Conservation (phyloP, 2,797 vertebrate species). For the Morus bassanus region DNA sequence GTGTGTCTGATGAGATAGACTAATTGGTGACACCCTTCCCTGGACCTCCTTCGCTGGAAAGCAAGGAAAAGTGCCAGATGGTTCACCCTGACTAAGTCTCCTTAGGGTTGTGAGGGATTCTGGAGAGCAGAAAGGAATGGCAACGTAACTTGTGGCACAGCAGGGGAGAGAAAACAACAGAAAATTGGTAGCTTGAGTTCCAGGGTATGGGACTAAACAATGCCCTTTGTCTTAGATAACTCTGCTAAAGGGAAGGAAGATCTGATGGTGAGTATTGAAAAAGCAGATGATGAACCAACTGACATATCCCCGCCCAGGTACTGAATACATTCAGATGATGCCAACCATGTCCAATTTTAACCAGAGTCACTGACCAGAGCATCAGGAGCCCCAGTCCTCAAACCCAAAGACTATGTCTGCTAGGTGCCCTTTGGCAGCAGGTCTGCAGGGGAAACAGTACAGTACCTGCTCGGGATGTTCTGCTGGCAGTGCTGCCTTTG, state of each 20-base stretch:
- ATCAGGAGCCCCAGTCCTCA: background rate
- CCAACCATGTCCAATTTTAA: background rate
- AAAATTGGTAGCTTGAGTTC: background rate
- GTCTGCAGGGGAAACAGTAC: background rate
- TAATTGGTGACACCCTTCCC: background rate
- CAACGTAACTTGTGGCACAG: background rate
- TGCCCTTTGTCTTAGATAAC: background rate
- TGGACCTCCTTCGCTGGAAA: background rate
- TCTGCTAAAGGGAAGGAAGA: background rate
- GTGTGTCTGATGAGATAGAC: background rate
- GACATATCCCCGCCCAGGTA: background rate
- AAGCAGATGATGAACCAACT: background rate
- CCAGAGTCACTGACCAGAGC: background rate
- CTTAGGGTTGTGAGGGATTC: background rate
- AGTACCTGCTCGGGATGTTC: constrained; percentile 69
- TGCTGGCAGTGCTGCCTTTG: constrained; percentile 83
- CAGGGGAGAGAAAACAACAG: background rate
- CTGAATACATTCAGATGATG: background rate
- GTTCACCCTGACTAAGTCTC: background rate
- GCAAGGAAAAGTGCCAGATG: background rate
- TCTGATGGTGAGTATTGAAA: background rate
- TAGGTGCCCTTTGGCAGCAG: background rate
- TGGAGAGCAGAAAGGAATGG: background rate
- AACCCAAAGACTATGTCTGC: accelerated
- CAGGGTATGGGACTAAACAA: background rate